Evolutionary conservation across 1,140 invertebrate species (phyloP).

Genomic region (Neodiprion lecontei): DNA sequence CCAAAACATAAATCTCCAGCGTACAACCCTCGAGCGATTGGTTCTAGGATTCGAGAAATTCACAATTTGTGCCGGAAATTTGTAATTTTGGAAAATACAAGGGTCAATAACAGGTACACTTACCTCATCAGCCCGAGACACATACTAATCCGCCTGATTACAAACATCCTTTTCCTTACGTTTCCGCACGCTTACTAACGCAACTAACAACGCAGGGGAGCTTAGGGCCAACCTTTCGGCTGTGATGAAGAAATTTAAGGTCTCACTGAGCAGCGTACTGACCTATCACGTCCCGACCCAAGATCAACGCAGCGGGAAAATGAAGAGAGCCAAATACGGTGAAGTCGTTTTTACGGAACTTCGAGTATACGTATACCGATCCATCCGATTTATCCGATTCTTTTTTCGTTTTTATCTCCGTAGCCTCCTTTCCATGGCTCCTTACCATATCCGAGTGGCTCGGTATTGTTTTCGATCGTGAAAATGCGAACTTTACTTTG

Average conservation of each 20-base stretch:
- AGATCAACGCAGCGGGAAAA: constrained; percentile 47
- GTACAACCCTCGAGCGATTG: too few species aligned
- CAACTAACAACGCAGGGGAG: constrained; percentile 47
- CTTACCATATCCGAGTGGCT: not conserved
- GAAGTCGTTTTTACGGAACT: constrained; percentile 35
- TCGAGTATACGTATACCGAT: too few species aligned
- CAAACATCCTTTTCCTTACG: not conserved
- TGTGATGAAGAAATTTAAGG: constrained; percentile 58
- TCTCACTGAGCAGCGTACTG: constrained; percentile 55
- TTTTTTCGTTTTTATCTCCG: not conserved
- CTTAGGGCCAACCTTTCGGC: constrained; percentile 53
- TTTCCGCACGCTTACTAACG: constrained; percentile 37
- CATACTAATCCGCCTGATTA: not conserved
- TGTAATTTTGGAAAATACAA: too few species aligned
- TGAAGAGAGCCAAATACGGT: constrained; percentile 53
- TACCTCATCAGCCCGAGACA: too few species aligned
- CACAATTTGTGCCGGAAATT: too few species aligned
- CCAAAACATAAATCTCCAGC: too few species aligned
- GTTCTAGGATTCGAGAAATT: too few species aligned
- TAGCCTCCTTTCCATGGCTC: constrained; percentile 23
- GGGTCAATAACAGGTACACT: too few species aligned
- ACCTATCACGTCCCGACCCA: constrained; percentile 56
- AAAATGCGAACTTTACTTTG: not conserved
- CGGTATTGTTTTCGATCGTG: not conserved
- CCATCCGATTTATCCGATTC: too few species aligned